Conservation (phyloP, 2,797 vertebrate species). For the Gorsachius magnificus region DNA sequence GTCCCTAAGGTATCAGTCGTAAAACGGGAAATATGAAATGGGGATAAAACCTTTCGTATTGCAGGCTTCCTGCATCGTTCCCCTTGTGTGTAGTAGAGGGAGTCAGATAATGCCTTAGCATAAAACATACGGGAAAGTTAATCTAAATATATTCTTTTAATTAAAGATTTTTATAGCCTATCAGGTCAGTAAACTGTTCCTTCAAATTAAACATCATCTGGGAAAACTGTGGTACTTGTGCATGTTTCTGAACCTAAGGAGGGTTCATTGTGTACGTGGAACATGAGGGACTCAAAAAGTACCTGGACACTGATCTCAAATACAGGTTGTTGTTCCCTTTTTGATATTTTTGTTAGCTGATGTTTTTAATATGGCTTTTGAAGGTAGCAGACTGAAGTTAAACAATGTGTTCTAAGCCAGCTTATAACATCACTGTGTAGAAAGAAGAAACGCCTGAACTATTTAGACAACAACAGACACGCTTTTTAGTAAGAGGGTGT, state of each 20-base stretch:
- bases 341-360: neutral
- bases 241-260: neutral
- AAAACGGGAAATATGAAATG: neutral
- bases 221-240: neutral
- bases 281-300: neutral
- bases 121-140: neutral
- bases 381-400: neutral
- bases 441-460: neutral
- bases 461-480: neutral
- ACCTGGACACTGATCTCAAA: neutral
- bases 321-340: neutral
- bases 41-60: neutral
- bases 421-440: neutral
- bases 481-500: neutral
- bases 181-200: neutral
- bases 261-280: neutral
- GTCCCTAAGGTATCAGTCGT: neutral
- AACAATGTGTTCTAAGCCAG: neutral
- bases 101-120: neutral
- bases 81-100: neutral
- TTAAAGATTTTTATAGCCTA: neutral
- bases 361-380: neutral
- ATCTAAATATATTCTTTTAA: neutral
- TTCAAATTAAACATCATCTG: neutral
- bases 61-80: neutral